Evolutionary conservation across 2,113 vertebrate species (phyloP), one percentile per base, ranked within the genome.

Genomic region (Mola mola): DNA sequence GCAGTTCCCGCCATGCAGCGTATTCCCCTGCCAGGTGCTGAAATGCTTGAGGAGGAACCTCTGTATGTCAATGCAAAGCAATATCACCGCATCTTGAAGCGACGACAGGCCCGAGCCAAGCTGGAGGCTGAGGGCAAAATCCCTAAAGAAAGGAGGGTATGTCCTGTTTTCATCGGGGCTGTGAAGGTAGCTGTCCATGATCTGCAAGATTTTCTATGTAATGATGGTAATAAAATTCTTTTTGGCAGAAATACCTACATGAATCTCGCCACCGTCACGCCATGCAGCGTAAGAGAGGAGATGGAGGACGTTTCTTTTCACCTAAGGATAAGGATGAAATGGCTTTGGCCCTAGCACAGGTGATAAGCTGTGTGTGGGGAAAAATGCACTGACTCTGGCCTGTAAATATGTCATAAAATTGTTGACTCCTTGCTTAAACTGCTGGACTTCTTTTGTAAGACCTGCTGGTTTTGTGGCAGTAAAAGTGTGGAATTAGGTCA

Each of bases 51-150:
- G 9, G 97, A 99, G 70, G 97, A 99, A 78, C 97, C 97, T 15
- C 92, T 99, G 2, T 99, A 99, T 2, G 97, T 99, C 47, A 99
- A 99, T 1, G 97, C 97, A 72, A 99, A 99, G 77, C 97, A 99
- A 88, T 99, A 99, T 85, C 97, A 99, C 78, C 94, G 96, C 5
- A 99, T 99, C 87, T 86, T 99, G 8, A 99, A 99, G 85, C 93
- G 97, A 71, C 87, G 96, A 21, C 97, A 99, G 82, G 97, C 97
- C 12, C 90, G 96, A 6, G 97, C 97, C 21, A 99, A 99, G 67
- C 92, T 99, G 66, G 97, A 98, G 68, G 97, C 97, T 0, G 97
- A 99, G 89, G 97, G 97, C 11, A 98, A 98, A 72, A 98, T 99
- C 63, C 97, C 97, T 72, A 99, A 99, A 79, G 97, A 99, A 66